Base-by-base conservation (phyloP, 2,888 invertebrate species). In the Oscheius myriophilus region DNA sequence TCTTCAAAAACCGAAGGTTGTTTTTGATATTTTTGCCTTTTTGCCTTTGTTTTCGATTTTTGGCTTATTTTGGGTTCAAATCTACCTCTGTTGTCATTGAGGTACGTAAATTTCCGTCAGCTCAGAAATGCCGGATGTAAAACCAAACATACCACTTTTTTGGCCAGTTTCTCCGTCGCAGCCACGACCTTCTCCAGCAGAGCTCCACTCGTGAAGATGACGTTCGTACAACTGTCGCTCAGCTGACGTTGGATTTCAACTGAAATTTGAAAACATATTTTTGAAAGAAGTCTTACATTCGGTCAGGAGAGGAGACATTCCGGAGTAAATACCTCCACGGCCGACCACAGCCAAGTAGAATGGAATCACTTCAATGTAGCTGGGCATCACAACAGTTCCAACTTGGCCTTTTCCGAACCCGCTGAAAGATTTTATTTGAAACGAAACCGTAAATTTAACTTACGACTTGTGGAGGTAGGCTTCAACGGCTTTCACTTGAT, bases 281-380 rank as follows among this genome's bases (percentile, higher is more conserved):
- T n/a, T 12, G 41, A 6, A 33, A 33, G 9, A 21, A 52, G 7
- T 55, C 82, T 69, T 62, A 81, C 83, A 77, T 43, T 83, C 77
- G 21, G 82, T 84, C 46, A 79, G 84, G 16, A 78, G 68, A 6
- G 76, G 71, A 42, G 80, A 84, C 16, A 82, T 83, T 21, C 79
- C 79, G 25, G 81, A 80, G 42, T 80, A 67, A 4, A 76, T 78
- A 16, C 83, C 83, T 18, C 84, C 84, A 21, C 75, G 75, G n/a
- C 76, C 67, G 53, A 69, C 68, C 18, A 73, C 71, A 2, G 79
- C 80, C 11, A 73, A 33, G 57, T 76, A 73, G 14, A 79, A 69
- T 4, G 78, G 70, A 4, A 72, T 55, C 54, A 75, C 76, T 52
- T 78, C 75, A 14, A 73, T 71, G 57, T 72, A 73, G 55, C 76